A percentile compares a stretch with the other conserved stretches of the same genome.
Conservation (phyloP, 2,113 vertebrate species). For the Leuciscus idus region DNA sequence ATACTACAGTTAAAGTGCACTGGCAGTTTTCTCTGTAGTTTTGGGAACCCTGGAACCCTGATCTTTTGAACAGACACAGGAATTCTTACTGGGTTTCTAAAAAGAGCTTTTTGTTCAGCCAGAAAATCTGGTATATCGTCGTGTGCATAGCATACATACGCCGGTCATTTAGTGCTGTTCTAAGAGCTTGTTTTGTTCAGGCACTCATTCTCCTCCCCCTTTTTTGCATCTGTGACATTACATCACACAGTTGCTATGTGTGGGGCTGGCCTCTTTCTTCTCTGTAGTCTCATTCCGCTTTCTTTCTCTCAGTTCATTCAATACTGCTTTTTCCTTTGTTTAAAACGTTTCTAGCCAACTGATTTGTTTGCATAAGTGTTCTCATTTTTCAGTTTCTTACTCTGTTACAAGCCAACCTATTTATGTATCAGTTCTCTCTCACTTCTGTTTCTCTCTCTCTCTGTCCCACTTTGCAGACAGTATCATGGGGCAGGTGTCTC, state of each 20-base stretch:
- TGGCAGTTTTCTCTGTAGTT: neutral
- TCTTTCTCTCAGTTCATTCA: neutral
- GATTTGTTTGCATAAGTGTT: neutral
- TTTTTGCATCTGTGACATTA: conserved; percentile 19
- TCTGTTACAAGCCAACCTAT: neutral
- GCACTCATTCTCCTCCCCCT: neutral
- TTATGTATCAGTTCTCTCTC: neutral
- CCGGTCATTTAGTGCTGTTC: neutral
- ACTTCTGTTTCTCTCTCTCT: conserved; percentile 1
- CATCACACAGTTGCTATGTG: conserved; percentile 29
- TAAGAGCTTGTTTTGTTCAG: conserved; percentile 5
- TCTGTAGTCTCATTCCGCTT: neutral
- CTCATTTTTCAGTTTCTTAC: conserved; percentile 4
- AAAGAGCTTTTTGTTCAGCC: conserved; percentile 29
- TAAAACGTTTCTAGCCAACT: neutral
- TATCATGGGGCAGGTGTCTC: conserved; percentile 78
- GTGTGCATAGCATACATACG: neutral
- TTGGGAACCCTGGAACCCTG: neutral
- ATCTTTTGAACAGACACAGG: neutral
- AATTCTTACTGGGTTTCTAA: neutral
- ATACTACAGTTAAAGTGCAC: neutral
- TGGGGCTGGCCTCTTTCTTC: neutral
- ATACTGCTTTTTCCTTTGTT: neutral
- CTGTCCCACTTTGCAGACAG: conserved; percentile 75
- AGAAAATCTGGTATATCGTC: conserved; percentile 30